Conservation (phyloP, 2,888 invertebrate species). For the Apoda limacodes region DNA sequence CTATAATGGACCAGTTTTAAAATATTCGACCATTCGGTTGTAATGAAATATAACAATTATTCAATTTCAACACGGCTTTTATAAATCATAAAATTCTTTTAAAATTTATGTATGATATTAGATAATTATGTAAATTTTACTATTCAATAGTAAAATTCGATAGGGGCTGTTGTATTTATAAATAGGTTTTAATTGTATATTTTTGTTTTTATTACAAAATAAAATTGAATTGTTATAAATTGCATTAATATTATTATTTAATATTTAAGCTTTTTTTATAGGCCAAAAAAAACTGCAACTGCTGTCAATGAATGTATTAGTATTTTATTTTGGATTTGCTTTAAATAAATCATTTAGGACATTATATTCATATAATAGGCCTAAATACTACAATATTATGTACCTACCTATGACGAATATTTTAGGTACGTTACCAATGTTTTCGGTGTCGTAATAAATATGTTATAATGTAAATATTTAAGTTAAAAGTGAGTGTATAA, state of each 20-base stretch:
- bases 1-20: no score
- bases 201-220: constrained; percentile 39
- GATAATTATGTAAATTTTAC: constrained; percentile 42
- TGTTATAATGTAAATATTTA: constrained; percentile 35
- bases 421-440: constrained; percentile 44
- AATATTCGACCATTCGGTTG: no score
- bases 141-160: constrained; percentile 60
- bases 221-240: constrained; percentile 28
- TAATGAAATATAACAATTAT: no score
- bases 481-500: constrained; percentile 29
- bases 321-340: no score
- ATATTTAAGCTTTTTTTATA: neutral
- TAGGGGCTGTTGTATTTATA: constrained; percentile 66
- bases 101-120: constrained; percentile 40
- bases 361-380: no score
- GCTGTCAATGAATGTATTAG: no score
- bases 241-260: constrained; percentile 6
- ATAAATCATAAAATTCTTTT: constrained; percentile 45
- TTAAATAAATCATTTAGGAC: neutral
- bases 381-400: constrained; percentile 26
- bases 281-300: neutral
- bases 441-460: constrained; percentile 40
- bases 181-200: constrained; percentile 54
- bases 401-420: constrained; percentile 9
- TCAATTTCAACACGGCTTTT: constrained; percentile 57